Base-by-base conservation (phyloP, 2,113 vertebrate genomes). In the Stomatorhinus ivindoensis region DNA sequence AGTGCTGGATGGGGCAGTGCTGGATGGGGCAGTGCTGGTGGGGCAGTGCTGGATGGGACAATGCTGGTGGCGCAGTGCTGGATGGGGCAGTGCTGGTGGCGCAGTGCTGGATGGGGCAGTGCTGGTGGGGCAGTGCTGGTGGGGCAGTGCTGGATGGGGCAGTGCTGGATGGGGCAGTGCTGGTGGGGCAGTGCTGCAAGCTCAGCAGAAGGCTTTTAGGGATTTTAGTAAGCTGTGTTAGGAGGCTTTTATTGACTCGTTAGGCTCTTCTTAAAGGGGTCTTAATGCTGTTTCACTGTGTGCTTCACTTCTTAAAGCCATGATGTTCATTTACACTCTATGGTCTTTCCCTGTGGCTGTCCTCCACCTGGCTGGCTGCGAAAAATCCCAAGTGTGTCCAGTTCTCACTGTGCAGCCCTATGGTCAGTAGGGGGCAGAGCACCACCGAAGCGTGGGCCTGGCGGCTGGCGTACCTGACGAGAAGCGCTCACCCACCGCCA, bases 401-500 rank as follows among this genome's bases (percentile, higher is more conserved):
- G 10, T 69, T 69, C n/a, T 69, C 61, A 31, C 61, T 31, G 4
- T 13, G 61, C n/a, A 69, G 61, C n/a, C 61, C 27, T 69, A 3
- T 13, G 61, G 27, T 69, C 61, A 69, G n/a, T 27, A 69, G 61
- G 61, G 61, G 61, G 61, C 61, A 31, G 61, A n/a, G 61, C 10
- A 1, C n/a, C 10, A 13, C 61, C 27, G 27, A 69, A 69, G 10
- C 10, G 0, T 31, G 61, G 61, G 10, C 3, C 61, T 31, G 46
- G 39, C 7, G 17, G 80, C 13, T 0, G 46, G 46, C 3, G 9
- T 31, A 98, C 97, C 97, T 96, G 96, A 93, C 39, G 95, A 94
- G 90, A 96, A 96, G 90, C 92, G 94, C 83, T 97, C 95, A 73
- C 95, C 93, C 0, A 73, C 92, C 24, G 94, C 82, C 87, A 96